These are phyloP conservation scores for Anoplius nigerrimus DNA, from an alignment of 2,888 invertebrate species.

Conservation along the genomic window DNA sequence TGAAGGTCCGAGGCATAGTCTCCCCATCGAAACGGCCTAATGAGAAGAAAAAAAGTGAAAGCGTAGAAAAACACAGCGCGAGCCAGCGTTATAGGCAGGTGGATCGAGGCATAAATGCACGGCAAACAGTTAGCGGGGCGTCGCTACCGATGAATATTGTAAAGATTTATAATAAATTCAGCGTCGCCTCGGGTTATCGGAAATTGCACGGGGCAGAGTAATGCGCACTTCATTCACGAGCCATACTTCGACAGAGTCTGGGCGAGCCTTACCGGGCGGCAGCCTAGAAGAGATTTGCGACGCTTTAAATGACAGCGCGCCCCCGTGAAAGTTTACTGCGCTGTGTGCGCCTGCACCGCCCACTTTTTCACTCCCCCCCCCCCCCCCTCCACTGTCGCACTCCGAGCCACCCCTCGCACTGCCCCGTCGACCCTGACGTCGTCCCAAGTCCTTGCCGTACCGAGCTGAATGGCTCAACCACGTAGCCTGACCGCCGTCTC, in stretches of 20 bases:
- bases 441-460: no score
- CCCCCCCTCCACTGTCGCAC: background rate
- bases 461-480: no score
- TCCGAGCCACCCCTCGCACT: background rate
- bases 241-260: background rate
- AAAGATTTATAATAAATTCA: no score
- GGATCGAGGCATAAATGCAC: no score
- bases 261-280: background rate
- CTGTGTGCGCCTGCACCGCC: conserved; percentile 30
- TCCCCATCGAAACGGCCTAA: no score
- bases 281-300: conserved; percentile 52
- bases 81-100: no score
- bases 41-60: no score
- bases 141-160: no score
- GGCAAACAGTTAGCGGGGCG: no score
- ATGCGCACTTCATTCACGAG: conserved; percentile 1
- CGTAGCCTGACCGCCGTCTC: conserved; percentile 5
- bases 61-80: no score
- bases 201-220: background rate
- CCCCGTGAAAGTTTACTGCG: conserved; percentile 52
- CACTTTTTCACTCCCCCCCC: conserved; percentile 8
- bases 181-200: no score
- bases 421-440: background rate
- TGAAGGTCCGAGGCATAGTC: no score
- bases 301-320: conserved; percentile 58